Evolutionary conservation across 1,140 invertebrate genomes (phyloP), one percentile per base, ranked within the genome.

Genomic region (Spodoptera frugiperda): DNA sequence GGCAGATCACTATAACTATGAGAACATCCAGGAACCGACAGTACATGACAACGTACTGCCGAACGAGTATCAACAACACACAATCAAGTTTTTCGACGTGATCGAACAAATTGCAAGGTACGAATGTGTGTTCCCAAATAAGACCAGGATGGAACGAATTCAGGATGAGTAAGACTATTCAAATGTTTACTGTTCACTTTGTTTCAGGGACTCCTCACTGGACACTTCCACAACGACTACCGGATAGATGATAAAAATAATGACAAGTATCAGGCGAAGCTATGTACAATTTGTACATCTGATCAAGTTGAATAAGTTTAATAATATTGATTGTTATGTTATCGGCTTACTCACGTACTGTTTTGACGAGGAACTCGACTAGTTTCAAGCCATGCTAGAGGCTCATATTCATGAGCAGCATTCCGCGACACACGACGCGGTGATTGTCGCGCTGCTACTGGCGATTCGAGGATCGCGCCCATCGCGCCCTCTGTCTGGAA

Each of bases 41-140:
- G 39, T 71, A 3, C 74, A 71, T 17, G 39, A 75, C 12, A 54
- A 74, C 17, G 63, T 11, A 17, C 12, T 4, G 9, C 67, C 74
- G 5, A 75, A 53, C 4, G 14, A 49, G 0, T 39, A 76, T 3
- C 49, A 74, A 25, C 17, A 1, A 12, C 65, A 75, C 6, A 81
- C 75, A 72, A 71, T 76, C 1, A 1, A 51, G 48, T 81, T 81
- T 30, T 65, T 53, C 25, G 79, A 81, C 53, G 48, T 39, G 44
- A 71, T 81, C 11, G 73, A 76, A 14, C 14, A 70, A 3, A 55
- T 76, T 12, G 51, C 48, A 14, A 72, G 73, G 74, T 78, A 25
- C 21, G 21, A 3, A 21, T 46, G 15, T 12, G 19, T 30, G n/a
- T 5, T 44, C 6, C 5, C 5, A 61, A 30, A 44, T 17, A 39